Conservation (phyloP, 2,888 invertebrate genomes). For the Meloe dianella region DNA sequence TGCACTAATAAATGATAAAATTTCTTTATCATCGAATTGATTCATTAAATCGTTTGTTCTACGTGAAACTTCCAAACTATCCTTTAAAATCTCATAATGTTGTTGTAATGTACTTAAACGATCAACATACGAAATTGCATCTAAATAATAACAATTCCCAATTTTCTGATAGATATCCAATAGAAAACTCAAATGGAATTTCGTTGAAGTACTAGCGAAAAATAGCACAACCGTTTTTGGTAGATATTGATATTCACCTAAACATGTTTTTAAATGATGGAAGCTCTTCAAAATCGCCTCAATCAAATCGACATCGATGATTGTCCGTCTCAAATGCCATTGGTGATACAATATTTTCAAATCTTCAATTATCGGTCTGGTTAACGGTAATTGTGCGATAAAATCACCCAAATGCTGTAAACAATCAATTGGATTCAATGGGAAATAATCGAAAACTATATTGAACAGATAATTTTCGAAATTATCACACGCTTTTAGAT, state of each 20-base stretch:
- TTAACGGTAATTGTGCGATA: neutral
- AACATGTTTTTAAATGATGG: neutral
- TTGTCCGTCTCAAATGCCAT: neutral
- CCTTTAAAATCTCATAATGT: neutral
- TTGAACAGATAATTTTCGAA: neutral
- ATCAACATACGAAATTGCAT: neutral
- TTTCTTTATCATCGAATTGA: neutral
- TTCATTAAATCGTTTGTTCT: neutral
- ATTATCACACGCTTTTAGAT: neutral
- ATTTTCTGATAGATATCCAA: neutral
- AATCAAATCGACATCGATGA: neutral
- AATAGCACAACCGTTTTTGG: neutral
- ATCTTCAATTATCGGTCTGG: neutral
- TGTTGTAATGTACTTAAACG: neutral
- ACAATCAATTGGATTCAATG: neutral
- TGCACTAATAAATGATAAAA: neutral
- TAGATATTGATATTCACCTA: neutral
- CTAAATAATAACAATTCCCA: neutral
- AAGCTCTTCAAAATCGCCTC: neutral
- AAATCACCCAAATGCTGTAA: neutral
- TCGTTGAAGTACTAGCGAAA: neutral
- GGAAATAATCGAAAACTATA: neutral
- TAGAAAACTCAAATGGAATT: neutral
- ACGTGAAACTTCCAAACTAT: neutral
- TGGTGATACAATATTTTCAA: neutral